Evolutionary conservation across 2,888 invertebrate genomes (phyloP).

Genomic region (Pseudoips prasinana): DNA sequence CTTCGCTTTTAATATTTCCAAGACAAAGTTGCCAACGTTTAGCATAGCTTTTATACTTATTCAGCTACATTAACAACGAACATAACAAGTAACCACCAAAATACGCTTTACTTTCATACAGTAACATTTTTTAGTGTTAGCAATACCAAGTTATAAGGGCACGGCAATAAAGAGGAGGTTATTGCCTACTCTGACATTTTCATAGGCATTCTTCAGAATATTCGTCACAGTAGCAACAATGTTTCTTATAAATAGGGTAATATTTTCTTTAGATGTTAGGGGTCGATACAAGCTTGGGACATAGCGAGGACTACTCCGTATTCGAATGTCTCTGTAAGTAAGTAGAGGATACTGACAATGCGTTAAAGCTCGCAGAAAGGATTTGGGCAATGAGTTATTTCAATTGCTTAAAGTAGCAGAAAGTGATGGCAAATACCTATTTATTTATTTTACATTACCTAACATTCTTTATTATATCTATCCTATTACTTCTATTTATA

Average conservation of each 20-base stretch:
- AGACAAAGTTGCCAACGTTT: too few relatives aligned
- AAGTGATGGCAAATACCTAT: too few relatives aligned
- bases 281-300: slow-evolving; percentile 22
- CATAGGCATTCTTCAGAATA: slow-evolving; percentile 32
- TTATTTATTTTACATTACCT: too few relatives aligned
- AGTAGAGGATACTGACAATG: slow-evolving; percentile 20
- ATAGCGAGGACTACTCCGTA: slow-evolving; percentile 7
- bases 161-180: slow-evolving; percentile 25
- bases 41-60: too few relatives aligned
- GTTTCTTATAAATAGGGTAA: slow-evolving; percentile 36
- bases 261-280: slow-evolving; percentile 24
- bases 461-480: too few relatives aligned
- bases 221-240: slow-evolving; percentile 29
- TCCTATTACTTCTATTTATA: too few relatives aligned
- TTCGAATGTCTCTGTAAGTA: slow-evolving; percentile 9
- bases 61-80: too few relatives aligned
- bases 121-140: slow-evolving; percentile 11
- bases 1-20: too few relatives aligned
- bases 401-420: slow-evolving; percentile 1
- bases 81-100: too few relatives aligned
- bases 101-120: too few relatives aligned
- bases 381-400: slow-evolving; percentile 16
- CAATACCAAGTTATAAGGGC: slow-evolving; percentile 10
- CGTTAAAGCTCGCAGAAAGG: slow-evolving; percentile 13
- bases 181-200: slow-evolving; percentile 30